Evolutionary conservation across 1,140 invertebrate species (phyloP).

Genomic region (Trichonephila clavipes): DNA sequence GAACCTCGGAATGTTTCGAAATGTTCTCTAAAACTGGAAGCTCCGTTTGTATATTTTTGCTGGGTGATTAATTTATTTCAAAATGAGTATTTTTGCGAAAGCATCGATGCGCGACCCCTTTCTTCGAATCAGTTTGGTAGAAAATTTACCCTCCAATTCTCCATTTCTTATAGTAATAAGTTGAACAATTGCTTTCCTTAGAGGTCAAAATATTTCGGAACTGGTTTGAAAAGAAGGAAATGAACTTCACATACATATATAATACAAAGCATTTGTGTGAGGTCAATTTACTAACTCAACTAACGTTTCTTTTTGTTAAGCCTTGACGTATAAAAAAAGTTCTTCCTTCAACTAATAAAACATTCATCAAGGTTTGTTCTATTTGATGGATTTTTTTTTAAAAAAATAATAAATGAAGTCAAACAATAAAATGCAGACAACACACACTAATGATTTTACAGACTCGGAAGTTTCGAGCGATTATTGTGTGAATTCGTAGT

Average conservation of each 20-base stretch:
- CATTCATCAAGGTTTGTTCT: too few relatives aligned
- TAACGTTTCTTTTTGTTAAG: neutral
- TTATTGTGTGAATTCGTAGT: too few relatives aligned
- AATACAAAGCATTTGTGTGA: neutral
- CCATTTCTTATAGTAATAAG: neutral
- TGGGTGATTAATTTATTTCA: neutral
- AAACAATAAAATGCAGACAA: too few relatives aligned
- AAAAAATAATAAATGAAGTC: too few relatives aligned
- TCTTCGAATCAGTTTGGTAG: neutral
- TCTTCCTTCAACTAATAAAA: neutral
- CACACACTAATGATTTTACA: too few relatives aligned
- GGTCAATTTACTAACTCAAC: neutral
- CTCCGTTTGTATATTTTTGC: neutral
- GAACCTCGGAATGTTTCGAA: neutral
- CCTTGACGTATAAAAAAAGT: neutral
- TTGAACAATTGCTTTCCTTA: neutral
- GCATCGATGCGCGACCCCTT: neutral
- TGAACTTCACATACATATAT: neutral
- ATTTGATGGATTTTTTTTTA: too few relatives aligned
- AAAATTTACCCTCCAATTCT: neutral
- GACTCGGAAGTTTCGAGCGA: too few relatives aligned
- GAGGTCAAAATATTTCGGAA: neutral
- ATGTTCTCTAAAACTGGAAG: neutral
- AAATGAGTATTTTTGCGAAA: neutral
- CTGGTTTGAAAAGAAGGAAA: neutral